Conservation (phyloP, 2,888 invertebrate species). For the Mongoloraphidia duomilia region DNA sequence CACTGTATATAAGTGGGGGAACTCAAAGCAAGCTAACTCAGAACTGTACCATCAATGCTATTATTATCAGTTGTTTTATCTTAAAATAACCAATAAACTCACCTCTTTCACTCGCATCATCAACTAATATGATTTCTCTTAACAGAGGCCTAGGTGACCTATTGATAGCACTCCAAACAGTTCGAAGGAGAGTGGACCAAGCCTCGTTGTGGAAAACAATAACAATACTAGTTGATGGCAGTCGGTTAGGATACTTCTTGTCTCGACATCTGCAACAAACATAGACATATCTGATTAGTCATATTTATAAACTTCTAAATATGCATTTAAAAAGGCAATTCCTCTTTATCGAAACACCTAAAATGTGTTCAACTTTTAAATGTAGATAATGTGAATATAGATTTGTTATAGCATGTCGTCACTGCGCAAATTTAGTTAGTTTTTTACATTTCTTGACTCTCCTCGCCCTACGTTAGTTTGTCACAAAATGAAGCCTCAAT, state of each 20-base stretch:
- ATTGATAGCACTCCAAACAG: slow-evolving; percentile 85
- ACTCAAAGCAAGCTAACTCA: not conserved
- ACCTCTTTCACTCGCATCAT: slow-evolving; percentile 81
- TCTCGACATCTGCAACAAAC: slow-evolving; percentile 42
- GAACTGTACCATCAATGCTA: not conserved
- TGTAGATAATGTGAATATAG: not conserved
- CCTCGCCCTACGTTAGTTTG: too few relatives aligned
- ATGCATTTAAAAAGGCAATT: slow-evolving; percentile 1
- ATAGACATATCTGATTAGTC: too few relatives aligned
- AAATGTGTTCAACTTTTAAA: not conserved
- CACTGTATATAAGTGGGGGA: too few relatives aligned
- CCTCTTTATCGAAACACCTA: not conserved
- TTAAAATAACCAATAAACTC: slow-evolving; percentile 14
- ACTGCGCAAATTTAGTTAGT: too few relatives aligned
- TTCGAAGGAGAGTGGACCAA: slow-evolving; percentile 90
- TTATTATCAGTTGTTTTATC: slow-evolving; percentile 1
- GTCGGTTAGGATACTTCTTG: slow-evolving; percentile 35
- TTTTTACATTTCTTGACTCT: too few relatives aligned
- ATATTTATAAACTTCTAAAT: not conserved
- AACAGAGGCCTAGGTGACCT: slow-evolving; percentile 67
- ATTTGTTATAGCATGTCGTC: slow-evolving; percentile 10
- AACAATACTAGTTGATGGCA: slow-evolving; percentile 82
- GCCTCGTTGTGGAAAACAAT: slow-evolving; percentile 99
- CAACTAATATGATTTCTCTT: slow-evolving; percentile 74
- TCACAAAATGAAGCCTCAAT: too few relatives aligned